Evolutionary conservation across 30 jellyfish, hydroid and myxozoan species (phyloP), one percentile per base, ranked within the genome.

Genomic region (Hydractinia echinata): DNA sequence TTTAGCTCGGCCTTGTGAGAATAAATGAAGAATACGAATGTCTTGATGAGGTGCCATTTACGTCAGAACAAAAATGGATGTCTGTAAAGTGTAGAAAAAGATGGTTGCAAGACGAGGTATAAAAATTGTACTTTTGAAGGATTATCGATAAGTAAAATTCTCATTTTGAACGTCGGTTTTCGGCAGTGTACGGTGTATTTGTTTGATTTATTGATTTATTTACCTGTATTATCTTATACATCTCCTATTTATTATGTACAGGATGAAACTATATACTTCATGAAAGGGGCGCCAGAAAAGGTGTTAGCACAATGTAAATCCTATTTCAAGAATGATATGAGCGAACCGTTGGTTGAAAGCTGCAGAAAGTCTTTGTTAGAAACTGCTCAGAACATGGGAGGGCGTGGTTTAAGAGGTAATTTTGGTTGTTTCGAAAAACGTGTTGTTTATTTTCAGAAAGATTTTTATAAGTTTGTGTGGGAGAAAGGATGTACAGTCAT

Each of bases 251-350:
- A 7, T 21, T 79, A 14, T 80, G 3, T 54, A 4, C 51, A 80
- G 87, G 64, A 62, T 60, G 87, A 19, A 8, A 87, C 76, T 30
- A 53, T 81, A 18, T 91, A 80, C 85, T 88, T 80, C 81, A 64
- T 87, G 86, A 93, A 93, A 83, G 99, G 99, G 5, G 94, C 99
- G 5, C 95, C 93, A 5, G 99, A 93, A 51, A 83, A n/a, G 49
- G 90, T 93, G 5, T 76, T 93, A 4, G 81, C 51, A 61, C 86
- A 79, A 67, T 93, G 99, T 67, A 76, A 62, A 67, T 51, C 58
- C 52, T n/a, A 90, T 91, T 85, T 84, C 15, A 72, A 87, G 8
- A 53, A 72, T 20, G 80, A 77, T 8, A 62, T 14, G 11, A 82
- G 67, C 61, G 72, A 67, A 9, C 69, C 64, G 6, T 44, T 87